Base-by-base conservation (phyloP, 1,140 invertebrate genomes). In the Pseudomyrmex dendroicus region DNA sequence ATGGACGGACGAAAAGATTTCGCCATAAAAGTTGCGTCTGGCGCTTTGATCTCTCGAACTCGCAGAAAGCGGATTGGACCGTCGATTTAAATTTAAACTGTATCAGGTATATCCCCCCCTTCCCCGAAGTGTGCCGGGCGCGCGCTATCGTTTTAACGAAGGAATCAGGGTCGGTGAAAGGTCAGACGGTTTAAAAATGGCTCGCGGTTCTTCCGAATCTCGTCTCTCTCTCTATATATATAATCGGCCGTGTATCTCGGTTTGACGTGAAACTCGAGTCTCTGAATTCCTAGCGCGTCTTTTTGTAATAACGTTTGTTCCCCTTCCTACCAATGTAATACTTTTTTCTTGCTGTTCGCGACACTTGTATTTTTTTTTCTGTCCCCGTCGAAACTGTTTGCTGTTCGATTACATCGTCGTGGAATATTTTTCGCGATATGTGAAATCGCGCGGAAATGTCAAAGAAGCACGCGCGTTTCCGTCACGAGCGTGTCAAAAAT, bases 31-130 rank as follows among this genome's bases (percentile, higher is more conserved):
- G 70, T 25, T 64, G 20, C 17, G 70, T 20, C 56, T 50, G 13
- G 44, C 56, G 20, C 64, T 86, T 85, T 85, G 84, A 85, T 85
- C 70, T 85, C 70, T 76, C 25, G 13, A 10, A 56, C 63, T 80
- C 61, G 80, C 66, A 67, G 46, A 62, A 78, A 83, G 61, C 50
- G 46, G 56, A 82, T 84, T 87, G 67, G 48, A 35, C 10, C 25
- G 50, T 50, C 25, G 50, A 86, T 25, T 25, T 86, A 86, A 86
- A 86, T 84, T 77, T 48, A 68, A 68, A 64, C 9, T 59, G 48
- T 78, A 66, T 78, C 25, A 44, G 82, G 52, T 64, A 67, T 67
- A 67, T 20, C 15, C 4, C 10, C 35, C 50, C n/a, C 20, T 20
- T 20, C 20, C 20, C 20, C 25, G 17, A 22, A 17, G 50, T 22